Evolutionary conservation across 2,797 vertebrate genomes (phyloP), one percentile per base, ranked within the genome.

Genomic region (Coccyzus lansbergi): DNA sequence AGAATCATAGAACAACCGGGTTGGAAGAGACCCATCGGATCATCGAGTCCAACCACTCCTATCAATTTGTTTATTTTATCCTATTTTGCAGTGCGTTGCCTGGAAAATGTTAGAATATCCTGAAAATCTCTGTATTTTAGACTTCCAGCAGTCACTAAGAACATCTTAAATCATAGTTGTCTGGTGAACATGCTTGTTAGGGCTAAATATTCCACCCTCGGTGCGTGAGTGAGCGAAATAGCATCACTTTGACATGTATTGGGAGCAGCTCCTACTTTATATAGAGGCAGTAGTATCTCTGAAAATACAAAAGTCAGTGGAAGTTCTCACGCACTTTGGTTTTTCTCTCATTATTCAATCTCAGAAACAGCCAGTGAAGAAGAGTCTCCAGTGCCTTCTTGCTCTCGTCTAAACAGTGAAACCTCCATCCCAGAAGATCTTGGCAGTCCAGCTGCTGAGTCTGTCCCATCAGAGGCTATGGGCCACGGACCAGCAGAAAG

Each of bases 341-440:
- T 88, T 87, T 59, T 67, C 69, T 91, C 77, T 33, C 2, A 0
- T 42, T 53, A 16, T 93, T 48, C 38, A 4, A 53, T 93, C 89
- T 71, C 95, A 99, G 99, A 98, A 85, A 97, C 93, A 60, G 96
- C 87, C 15, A 98, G 98, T 83, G 98, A 98, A 86, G 98, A 96
- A 6, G 98, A 98, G 46, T 97, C 95, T 68, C 96, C 96, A 49
- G 85, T 85, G 28, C 97, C 97, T 69, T 97, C 98, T 4, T 98
- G 97, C 90, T 98, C 98, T 96, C 98, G 97, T 46, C 95, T 97
- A 58, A 98, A 98, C 91, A 98, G 98, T 72, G 98, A 98, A 95
- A 98, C 93, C 69, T 98, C 97, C 24, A 86, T 97, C 60, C 97
- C 98, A 42, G 98, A 98, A 94, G 98, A 98, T 53, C 56, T 97